Percentiles rank a stretch among this genome's conserved stretches.
phyloP scores from a whole-genome alignment of 2,113 vertebrate genomes.

The Myanophis thanlyinensis region DNA sequence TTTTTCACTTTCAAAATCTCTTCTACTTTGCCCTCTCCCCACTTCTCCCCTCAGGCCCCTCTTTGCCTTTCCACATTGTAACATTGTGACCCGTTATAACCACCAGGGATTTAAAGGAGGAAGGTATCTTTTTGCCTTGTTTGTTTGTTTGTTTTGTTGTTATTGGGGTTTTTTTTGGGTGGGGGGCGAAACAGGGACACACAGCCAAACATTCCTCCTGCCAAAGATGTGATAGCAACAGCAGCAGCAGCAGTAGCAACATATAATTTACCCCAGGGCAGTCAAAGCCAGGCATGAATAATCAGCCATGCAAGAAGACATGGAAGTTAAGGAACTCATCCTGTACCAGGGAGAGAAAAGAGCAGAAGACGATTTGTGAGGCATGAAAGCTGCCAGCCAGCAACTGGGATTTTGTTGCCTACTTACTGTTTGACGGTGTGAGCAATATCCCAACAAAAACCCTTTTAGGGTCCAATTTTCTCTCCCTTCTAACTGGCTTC shows the following conservation, averaged over 20 bases:
- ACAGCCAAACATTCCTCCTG: neutral
- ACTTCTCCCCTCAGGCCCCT: neutral
- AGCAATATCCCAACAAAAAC: conserved; percentile 12
- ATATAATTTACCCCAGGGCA: neutral
- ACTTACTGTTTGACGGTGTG: conserved; percentile 28
- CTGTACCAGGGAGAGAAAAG: neutral
- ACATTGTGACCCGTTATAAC: neutral
- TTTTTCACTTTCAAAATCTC: neutral
- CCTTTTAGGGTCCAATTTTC: conserved; percentile 23
- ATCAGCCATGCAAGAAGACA: neutral
- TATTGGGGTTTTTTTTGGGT: no score
- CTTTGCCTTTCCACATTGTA: neutral
- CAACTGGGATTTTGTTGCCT: neutral
- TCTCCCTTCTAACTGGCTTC: conserved; percentile 2
- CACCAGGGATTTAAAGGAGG: neutral
- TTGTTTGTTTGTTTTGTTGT: no score
- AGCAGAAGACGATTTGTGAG: neutral
- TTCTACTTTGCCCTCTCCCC: neutral
- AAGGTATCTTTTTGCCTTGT: neutral
- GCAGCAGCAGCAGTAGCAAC: neutral
- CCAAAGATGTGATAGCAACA: neutral
- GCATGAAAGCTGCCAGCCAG: neutral
- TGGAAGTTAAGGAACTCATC: neutral
- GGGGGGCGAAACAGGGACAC: neutral
- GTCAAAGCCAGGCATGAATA: neutral